These are phyloP conservation scores for Drosophila sulfurigaster DNA, from an alignment of 1,140 invertebrate genomes.

Conservation along the genomic window DNA sequence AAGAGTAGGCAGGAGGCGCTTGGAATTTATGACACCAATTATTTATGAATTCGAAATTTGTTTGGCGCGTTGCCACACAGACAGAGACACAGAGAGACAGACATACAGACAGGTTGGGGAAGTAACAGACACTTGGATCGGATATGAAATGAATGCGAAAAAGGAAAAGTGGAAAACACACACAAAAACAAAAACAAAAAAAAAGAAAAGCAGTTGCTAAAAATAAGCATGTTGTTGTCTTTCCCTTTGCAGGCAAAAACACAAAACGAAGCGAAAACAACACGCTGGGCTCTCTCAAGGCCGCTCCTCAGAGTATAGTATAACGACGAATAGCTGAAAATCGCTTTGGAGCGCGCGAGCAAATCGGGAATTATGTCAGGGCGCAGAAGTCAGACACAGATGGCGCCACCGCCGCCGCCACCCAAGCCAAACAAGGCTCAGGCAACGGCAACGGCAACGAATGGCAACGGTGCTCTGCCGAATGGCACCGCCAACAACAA, in stretches of 20 bases:
- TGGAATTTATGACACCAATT: slow-evolving; percentile 78
- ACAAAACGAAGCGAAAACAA: neutral
- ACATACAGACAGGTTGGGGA: slow-evolving; percentile 21
- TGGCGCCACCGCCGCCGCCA: slow-evolving; percentile 84
- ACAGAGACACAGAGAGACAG: neutral
- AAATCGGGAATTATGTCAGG: slow-evolving; percentile 73
- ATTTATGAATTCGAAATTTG: slow-evolving; percentile 82
- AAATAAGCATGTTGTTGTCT: slow-evolving; percentile 46
- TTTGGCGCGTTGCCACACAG: slow-evolving; percentile 69
- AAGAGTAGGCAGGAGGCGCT: neutral
- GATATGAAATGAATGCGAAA: slow-evolving; percentile 49
- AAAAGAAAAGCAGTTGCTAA: neutral
- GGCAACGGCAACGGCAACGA: slow-evolving; percentile 49
- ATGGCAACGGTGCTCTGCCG: slow-evolving; percentile 44
- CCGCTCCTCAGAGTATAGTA: slow-evolving; percentile 13
- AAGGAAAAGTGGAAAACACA: slow-evolving; percentile 1
- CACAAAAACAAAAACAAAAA: no score
- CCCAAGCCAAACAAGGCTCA: slow-evolving; percentile 80
- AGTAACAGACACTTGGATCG: slow-evolving; percentile 27
- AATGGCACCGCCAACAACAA: slow-evolving; percentile 52
- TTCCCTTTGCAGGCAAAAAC: slow-evolving; percentile 29
- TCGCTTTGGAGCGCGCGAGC: neutral
- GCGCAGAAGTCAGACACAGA: slow-evolving; percentile 81
- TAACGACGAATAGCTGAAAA: slow-evolving; percentile 12
- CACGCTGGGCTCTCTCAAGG: slow-evolving; percentile 37